These are phyloP conservation scores for Drosophila pegasa DNA, from an alignment of 2,888 invertebrate genomes.

Conservation along the genomic window DNA sequence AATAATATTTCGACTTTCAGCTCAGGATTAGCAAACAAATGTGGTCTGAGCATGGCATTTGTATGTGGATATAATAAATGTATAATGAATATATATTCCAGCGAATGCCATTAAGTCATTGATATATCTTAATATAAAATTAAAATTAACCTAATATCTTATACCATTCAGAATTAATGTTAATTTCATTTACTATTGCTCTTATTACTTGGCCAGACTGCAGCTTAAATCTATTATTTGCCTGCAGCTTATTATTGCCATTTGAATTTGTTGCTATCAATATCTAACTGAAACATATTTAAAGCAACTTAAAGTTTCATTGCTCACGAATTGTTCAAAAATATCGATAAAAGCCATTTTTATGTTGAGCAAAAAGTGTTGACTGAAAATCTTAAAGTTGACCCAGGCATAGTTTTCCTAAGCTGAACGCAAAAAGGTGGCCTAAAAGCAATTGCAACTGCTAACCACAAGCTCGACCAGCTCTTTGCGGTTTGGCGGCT, in stretches of 20 bases:
- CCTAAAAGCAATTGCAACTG: slow-evolving; percentile 34
- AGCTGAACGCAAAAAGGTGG: neutral
- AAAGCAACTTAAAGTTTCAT: neutral
- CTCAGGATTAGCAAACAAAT: no score
- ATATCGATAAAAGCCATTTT: neutral
- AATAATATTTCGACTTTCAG: no score
- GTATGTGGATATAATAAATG: no score
- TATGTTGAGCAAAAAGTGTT: neutral
- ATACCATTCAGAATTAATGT: neutral
- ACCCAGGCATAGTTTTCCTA: neutral
- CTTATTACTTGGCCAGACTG: neutral
- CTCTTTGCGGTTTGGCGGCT: slow-evolving; percentile 63
- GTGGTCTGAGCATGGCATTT: no score
- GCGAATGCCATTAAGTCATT: no score
- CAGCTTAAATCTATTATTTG: accelerated
- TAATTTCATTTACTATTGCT: neutral
- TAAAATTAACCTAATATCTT: no score
- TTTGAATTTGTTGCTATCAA: no score
- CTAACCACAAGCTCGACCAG: slow-evolving; percentile 38
- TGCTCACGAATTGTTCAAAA: accelerated
- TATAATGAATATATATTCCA: no score
- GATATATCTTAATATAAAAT: no score
- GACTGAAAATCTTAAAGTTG: neutral
- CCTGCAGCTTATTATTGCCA: neutral
- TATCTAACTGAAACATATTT: neutral